phyloP scores from a whole-genome alignment of 2,888 invertebrate species.

The Melanargia galathea region DNA sequence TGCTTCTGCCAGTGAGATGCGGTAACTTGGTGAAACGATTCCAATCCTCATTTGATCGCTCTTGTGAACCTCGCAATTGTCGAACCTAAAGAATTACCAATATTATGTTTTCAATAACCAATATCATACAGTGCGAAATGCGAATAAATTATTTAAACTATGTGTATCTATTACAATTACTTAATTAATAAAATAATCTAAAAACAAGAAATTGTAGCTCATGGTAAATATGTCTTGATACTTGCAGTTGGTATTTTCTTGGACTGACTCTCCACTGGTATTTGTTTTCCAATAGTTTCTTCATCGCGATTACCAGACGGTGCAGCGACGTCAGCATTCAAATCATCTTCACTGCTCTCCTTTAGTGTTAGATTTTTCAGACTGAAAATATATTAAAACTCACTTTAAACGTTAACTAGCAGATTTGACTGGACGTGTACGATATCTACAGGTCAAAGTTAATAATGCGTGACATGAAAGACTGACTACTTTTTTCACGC shows the following conservation, averaged over 20 bases:
- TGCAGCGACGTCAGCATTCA: slow-evolving; percentile 47
- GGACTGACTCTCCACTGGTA: slow-evolving; percentile 51
- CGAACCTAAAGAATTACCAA: slow-evolving; percentile 27
- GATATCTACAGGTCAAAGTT: too few relatives aligned
- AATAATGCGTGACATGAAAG: too few relatives aligned
- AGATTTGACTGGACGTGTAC: too few relatives aligned
- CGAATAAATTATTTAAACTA: not conserved
- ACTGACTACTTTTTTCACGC: too few relatives aligned
- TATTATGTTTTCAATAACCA: too few relatives aligned
- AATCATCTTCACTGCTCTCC: slow-evolving; percentile 60
- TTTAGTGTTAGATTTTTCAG: slow-evolving; percentile 84
- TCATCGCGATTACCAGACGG: slow-evolving; percentile 56
- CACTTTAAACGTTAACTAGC: too few relatives aligned
- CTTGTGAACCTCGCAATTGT: slow-evolving; percentile 49
- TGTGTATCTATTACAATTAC: not conserved
- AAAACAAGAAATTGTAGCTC: not conserved
- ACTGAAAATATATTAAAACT: slow-evolving; percentile 58
- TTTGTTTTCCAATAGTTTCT: slow-evolving; percentile 50
- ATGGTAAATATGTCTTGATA: slow-evolving; percentile 2
- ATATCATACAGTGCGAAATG: too few relatives aligned
- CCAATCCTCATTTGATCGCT: slow-evolving; percentile 61
- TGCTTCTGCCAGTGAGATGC: slow-evolving; percentile 76
- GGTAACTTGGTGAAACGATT: slow-evolving; percentile 77
- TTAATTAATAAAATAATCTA: not conserved
- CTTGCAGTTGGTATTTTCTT: slow-evolving; percentile 58